phyloP scores from a whole-genome alignment of 1,140 invertebrate species.

The Apis cerana region DNA sequence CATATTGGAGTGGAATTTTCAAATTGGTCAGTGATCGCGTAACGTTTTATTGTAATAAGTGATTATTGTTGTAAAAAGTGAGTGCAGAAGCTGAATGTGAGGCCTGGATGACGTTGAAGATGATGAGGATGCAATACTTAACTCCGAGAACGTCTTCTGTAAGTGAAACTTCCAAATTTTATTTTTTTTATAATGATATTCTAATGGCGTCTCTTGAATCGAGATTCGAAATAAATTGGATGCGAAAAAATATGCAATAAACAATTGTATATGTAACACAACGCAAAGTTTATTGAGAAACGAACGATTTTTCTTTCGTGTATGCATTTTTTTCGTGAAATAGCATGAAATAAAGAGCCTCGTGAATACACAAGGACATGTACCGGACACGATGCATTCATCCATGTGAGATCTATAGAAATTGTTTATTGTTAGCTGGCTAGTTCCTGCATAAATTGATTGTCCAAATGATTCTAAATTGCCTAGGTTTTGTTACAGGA shows the following conservation, averaged over 20 bases:
- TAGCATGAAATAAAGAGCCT: slow-evolving; percentile 12
- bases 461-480: slow-evolving; percentile 40
- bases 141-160: not conserved
- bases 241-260: not conserved
- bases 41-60: not conserved
- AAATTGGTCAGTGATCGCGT: not conserved
- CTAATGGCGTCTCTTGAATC: not conserved
- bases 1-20: slow-evolving; percentile 2
- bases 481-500: slow-evolving; percentile 11
- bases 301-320: not conserved
- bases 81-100: not conserved
- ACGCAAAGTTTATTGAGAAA: not conserved
- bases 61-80: not conserved
- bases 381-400: slow-evolving; percentile 55
- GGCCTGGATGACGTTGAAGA: not conserved
- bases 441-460: slow-evolving; percentile 40
- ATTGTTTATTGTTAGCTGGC: slow-evolving; percentile 47
- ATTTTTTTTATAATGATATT: not conserved
- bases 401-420: slow-evolving; percentile 31
- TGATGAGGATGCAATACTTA: not conserved
- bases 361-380: slow-evolving; percentile 46
- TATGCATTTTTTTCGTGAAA: not conserved
- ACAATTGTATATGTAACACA: not conserved
- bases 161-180: not conserved
- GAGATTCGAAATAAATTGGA: not conserved